Percentiles rank a stretch among this genome's conserved stretches.
Conservation (phyloP, 2,113 vertebrate species). For the Lepidothrix coronata region DNA sequence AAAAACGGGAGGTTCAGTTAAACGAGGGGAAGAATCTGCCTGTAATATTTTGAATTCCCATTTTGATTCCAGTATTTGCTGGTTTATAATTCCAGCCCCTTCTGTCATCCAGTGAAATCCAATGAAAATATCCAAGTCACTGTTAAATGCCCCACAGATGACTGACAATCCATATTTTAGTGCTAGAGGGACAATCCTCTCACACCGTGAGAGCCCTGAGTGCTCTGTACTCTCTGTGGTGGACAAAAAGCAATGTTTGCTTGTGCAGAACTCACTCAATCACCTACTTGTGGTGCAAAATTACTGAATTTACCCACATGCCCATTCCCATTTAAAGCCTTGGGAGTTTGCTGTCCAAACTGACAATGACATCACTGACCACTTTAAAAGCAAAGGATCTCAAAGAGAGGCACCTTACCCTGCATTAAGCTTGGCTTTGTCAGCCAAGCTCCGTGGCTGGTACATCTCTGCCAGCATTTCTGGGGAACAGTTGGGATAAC, state of each 20-base stretch:
- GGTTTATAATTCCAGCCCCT: not conserved
- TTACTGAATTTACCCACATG: not conserved
- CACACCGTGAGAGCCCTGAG: not conserved
- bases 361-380: not conserved
- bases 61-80: not conserved
- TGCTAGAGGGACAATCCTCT: not conserved
- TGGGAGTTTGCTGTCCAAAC: not conserved
- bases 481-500: conserved; percentile 76
- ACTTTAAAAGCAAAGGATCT: not conserved
- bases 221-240: not conserved
- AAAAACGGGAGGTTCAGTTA: not conserved
- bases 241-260: not conserved
- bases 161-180: not conserved
- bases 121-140: not conserved
- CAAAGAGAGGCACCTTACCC: conserved; percentile 75
- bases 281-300: not conserved
- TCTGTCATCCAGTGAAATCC: not conserved
- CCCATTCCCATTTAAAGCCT: not conserved
- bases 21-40: not conserved
- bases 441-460: conserved; percentile 84
- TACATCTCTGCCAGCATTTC: conserved; percentile 86
- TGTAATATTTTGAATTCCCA: not conserved
- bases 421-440: conserved; percentile 87
- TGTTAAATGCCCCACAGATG: not conserved
- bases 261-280: not conserved